Evolutionary conservation across 2,113 vertebrate species (phyloP), one percentile per base, ranked within the genome.

Genomic region (Triplophysa dalaica): DNA sequence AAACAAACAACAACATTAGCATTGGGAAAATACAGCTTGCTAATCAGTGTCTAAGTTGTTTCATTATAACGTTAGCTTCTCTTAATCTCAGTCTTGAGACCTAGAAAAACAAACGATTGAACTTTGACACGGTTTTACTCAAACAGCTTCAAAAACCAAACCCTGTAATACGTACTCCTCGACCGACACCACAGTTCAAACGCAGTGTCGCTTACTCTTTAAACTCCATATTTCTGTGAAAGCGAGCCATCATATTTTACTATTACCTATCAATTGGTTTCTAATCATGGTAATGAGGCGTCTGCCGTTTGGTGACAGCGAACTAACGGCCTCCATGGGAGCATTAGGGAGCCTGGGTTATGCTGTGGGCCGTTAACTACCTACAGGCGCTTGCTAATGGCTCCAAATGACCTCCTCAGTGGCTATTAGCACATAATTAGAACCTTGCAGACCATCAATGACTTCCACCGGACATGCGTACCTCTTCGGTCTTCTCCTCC

Each of bases 351-450:
- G 91, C 90, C 91, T 85, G 90, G 91, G 92, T 93, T 92, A 93
- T 93, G 92, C 92, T 91, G 92, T 91, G 93, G 92, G 91, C 92
- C 91, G 93, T 93, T 94, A 94, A 94, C 92, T 92, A 93, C 90
- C 92, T 93, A 93, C 93, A 93, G 92, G 90, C 91, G 88, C 91
- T 91, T 89, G 87, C 90, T 94, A 94, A 94, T 94, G 93, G 92
- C 89, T 92, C 85, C 90, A 93, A 94, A 94, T 93, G 92, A 92
- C 92, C 92, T 93, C 91, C 92, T 94, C 90, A 91, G 92, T 93
- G 93, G 90, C 92, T 93, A 93, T 94, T 94, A 94, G 92, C 90
- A 89, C 90, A 92, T 94, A 93, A 94, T 94, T 94, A 93, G 91
- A 94, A 94, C 89, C 92, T 85, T 93, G 91, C 88, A 94, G 92